Evolutionary conservation across 2,888 invertebrate species (phyloP).

Genomic region (Epistrophe grossulariae): DNA sequence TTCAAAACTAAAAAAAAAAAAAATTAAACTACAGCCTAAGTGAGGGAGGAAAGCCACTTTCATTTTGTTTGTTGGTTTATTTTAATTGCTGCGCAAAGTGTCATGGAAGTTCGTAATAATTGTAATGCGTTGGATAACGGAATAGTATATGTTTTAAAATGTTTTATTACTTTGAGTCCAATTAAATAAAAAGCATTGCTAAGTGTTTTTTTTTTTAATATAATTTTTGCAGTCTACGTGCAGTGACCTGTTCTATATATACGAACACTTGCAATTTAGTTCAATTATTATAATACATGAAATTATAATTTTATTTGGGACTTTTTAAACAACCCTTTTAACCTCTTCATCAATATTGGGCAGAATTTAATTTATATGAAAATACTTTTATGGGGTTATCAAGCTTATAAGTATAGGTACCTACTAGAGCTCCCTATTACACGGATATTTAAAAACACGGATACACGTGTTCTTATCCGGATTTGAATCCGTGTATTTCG

Average conservation of each 20-base stretch:
- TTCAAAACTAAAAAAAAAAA: not conserved
- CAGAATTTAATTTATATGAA: too few species aligned
- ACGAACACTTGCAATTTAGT: not conserved
- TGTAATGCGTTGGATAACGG: slow-evolving; percentile 13
- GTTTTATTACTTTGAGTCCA: slow-evolving; percentile 20
- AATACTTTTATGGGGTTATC: too few species aligned
- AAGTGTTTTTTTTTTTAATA: not conserved
- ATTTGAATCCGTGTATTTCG: too few species aligned
- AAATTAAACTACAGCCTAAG: not conserved
- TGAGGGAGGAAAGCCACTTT: not conserved
- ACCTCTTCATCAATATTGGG: too few species aligned
- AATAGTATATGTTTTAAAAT: not conserved
- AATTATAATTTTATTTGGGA: not conserved
- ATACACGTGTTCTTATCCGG: too few species aligned
- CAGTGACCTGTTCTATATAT: not conserved
- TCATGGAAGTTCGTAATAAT: slow-evolving; percentile 26
- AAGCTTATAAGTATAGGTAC: too few species aligned
- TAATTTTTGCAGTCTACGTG: not conserved
- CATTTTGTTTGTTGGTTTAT: slow-evolving; percentile 14
- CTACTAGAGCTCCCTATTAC: too few species aligned
- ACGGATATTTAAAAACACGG: too few species aligned
- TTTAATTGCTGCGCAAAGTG: slow-evolving; percentile 33
- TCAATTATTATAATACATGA: not conserved
- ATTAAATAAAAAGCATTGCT: slow-evolving; percentile 12
- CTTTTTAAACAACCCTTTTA: not conserved